Conservation (phyloP, 2,888 invertebrate species). For the Caenorhabditis uteleia region DNA sequence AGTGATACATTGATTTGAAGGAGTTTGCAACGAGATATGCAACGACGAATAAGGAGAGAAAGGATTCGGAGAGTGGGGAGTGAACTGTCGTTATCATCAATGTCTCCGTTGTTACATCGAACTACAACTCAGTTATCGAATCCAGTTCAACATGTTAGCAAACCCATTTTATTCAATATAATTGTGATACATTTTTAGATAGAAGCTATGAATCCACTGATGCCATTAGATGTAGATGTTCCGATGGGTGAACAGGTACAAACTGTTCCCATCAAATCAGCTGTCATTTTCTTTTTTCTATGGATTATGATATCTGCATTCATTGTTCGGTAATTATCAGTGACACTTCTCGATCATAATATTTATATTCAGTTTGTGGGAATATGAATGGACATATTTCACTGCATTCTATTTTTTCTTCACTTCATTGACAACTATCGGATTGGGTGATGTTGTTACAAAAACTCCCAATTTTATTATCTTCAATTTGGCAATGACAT, state of each 20-base stretch:
- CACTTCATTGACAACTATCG: slow-evolving; percentile 58
- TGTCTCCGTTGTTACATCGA: slow-evolving; percentile 47
- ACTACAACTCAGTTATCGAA: slow-evolving; percentile 39
- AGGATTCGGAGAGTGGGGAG: slow-evolving; percentile 53
- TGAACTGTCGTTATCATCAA: slow-evolving; percentile 50
- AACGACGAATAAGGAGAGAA: slow-evolving; percentile 40
- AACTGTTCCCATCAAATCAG: slow-evolving; percentile 57
- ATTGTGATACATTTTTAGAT: slow-evolving; percentile 30
- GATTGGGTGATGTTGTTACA: slow-evolving; percentile 58
- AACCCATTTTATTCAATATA: neutral
- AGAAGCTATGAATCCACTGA: slow-evolving; percentile 48
- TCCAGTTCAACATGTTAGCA: slow-evolving; percentile 45
- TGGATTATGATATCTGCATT: slow-evolving; percentile 53
- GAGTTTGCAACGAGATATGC: slow-evolving; percentile 45
- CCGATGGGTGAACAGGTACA: slow-evolving; percentile 51
- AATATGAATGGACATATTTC: slow-evolving; percentile 60
- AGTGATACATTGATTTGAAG: slow-evolving; percentile 33
- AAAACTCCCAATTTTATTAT: slow-evolving; percentile 59
- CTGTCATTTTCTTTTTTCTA: slow-evolving; percentile 51
- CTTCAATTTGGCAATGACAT: slow-evolving; percentile 54
- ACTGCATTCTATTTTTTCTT: slow-evolving; percentile 61
- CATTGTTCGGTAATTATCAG: slow-evolving; percentile 44
- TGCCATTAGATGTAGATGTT: slow-evolving; percentile 43
- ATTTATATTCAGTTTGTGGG: slow-evolving; percentile 53
- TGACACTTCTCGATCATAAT: too few relatives aligned